Evolutionary conservation across 2,113 vertebrate species (phyloP).

Genomic region (Choloepus hoffmanni): DNA sequence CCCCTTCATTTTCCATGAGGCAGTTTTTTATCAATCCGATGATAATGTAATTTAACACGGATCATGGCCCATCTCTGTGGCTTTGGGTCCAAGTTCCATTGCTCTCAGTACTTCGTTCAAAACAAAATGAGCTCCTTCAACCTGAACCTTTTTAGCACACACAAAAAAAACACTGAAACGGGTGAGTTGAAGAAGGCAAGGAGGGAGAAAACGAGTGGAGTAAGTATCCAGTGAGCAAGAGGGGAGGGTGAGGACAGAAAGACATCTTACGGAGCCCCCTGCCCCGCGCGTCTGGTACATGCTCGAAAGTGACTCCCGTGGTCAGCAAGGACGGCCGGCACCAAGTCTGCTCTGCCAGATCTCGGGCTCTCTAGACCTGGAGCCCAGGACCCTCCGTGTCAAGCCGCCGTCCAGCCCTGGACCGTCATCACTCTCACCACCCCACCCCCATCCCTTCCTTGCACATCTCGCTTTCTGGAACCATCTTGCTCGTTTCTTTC

Average conservation of each 20-base stretch:
- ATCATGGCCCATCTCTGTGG: background rate
- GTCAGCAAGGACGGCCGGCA: too few species aligned
- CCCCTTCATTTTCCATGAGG: slow-evolving; percentile 59
- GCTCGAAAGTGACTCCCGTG: background rate
- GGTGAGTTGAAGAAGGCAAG: background rate
- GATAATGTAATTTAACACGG: too few species aligned
- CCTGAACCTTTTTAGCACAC: accelerated
- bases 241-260: accelerated
- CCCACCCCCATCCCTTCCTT: too few species aligned
- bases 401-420: background rate
- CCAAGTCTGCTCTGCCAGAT: background rate
- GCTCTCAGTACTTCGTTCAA: accelerated
- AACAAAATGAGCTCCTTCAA: background rate
- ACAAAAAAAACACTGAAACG: background rate
- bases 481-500: background rate
- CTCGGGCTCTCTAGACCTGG: too few species aligned
- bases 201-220: accelerated
- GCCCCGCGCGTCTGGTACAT: accelerated
- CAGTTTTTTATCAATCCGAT: background rate
- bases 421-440: too few species aligned
- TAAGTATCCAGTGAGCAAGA: accelerated
- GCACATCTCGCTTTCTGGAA: background rate
- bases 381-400: background rate
- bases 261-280: accelerated
- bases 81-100: background rate